A percentile compares a stretch with the other conserved stretches of the same genome.
phyloP scores from a whole-genome alignment of 1,140 invertebrate genomes.

The Scaptomyza graminum region DNA sequence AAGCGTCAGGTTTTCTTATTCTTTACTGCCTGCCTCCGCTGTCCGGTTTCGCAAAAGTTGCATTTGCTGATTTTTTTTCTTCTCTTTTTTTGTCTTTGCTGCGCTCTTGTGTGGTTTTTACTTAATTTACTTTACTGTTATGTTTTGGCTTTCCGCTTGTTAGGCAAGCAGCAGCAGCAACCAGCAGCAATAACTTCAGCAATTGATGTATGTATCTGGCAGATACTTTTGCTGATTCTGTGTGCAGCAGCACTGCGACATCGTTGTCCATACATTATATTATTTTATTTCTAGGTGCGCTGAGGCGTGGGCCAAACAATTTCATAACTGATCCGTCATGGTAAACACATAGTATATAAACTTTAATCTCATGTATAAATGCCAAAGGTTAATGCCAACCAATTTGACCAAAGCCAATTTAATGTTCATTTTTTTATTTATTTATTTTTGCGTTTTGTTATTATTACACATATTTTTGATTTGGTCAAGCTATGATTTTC shows the following conservation, averaged over 20 bases:
- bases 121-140: slow-evolving; percentile 80
- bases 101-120: slow-evolving; percentile 59
- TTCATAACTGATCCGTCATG: slow-evolving; percentile 65
- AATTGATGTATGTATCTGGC: slow-evolving; percentile 57
- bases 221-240: slow-evolving; percentile 67
- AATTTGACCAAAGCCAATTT: slow-evolving; percentile 46
- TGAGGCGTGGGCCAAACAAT: slow-evolving; percentile 58
- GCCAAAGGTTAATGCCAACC: slow-evolving; percentile 71
- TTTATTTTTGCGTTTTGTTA: too few species aligned
- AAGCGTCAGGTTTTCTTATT: background rate
- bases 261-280: slow-evolving; percentile 54
- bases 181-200: slow-evolving; percentile 32
- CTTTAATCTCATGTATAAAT: slow-evolving; percentile 40
- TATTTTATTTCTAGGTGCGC: slow-evolving; percentile 57
- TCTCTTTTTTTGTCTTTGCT: too few species aligned
- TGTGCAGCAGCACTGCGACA: slow-evolving; percentile 30
- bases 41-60: slow-evolving; percentile 68
- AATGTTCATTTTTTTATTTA: slow-evolving; percentile 19
- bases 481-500: slow-evolving; percentile 28
- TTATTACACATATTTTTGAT: slow-evolving; percentile 38
- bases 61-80: slow-evolving; percentile 22
- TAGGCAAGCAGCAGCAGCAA: slow-evolving; percentile 62
- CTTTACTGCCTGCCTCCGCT: slow-evolving; percentile 28
- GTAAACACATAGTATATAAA: slow-evolving; percentile 8
- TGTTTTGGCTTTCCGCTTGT: slow-evolving; percentile 77